Evolutionary conservation across 2,888 invertebrate species (phyloP).

Genomic region (Drosophila prolongata): DNA sequence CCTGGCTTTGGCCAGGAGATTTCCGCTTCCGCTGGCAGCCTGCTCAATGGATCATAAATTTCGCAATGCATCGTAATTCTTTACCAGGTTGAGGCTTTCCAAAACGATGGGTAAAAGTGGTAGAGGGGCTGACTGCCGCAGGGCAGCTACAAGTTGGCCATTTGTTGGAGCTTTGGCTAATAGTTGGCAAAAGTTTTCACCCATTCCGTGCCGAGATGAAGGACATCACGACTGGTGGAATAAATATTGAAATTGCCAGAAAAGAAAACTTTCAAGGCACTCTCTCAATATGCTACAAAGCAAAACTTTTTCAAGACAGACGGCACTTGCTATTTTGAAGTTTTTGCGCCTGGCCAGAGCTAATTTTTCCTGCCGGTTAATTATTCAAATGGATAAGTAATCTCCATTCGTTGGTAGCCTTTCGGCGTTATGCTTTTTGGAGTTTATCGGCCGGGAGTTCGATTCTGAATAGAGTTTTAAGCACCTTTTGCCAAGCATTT

Average conservation of each 20-base stretch:
- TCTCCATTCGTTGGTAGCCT: slow-evolving; percentile 10
- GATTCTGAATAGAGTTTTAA: slow-evolving; percentile 11
- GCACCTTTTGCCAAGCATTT: slow-evolving; percentile 12
- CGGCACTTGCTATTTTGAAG: slow-evolving; percentile 31
- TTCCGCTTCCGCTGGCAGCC: slow-evolving; percentile 35
- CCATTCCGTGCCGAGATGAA: slow-evolving; percentile 41
- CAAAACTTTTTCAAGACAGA: slow-evolving; percentile 37
- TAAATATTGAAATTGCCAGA: slow-evolving; percentile 69
- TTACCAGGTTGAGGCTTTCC: slow-evolving; percentile 37
- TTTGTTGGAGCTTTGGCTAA: slow-evolving; percentile 73
- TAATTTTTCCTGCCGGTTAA: slow-evolving; percentile 31
- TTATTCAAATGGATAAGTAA: slow-evolving; percentile 40
- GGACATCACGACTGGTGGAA: slow-evolving; percentile 55
- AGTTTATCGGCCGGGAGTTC: not conserved
- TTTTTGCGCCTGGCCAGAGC: slow-evolving; percentile 9
- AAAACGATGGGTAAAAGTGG: not conserved
- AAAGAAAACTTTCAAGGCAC: slow-evolving; percentile 45
- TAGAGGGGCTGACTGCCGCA: not conserved
- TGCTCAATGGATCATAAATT: slow-evolving; percentile 76
- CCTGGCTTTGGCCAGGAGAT: slow-evolving; percentile 22
- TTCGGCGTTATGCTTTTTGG: slow-evolving; percentile 5
- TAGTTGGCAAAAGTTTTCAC: slow-evolving; percentile 66
- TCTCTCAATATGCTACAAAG: slow-evolving; percentile 48
- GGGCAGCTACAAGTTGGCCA: slow-evolving; percentile 69
- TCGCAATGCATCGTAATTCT: slow-evolving; percentile 66